Evolutionary conservation across 2,113 vertebrate species (phyloP).

Genomic region (Varanus komodoensis): DNA sequence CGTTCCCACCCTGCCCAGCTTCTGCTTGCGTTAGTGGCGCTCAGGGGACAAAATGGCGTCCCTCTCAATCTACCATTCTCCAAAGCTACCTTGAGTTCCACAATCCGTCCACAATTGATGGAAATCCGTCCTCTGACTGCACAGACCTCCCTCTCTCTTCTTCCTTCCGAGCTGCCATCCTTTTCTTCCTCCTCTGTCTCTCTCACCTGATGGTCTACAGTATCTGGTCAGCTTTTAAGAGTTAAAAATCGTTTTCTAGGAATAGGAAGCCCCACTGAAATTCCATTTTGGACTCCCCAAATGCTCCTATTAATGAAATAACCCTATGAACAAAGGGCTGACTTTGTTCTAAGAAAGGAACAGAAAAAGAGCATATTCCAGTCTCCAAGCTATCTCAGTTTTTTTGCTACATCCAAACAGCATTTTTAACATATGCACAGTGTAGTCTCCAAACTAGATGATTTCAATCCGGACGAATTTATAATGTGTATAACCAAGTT

Average conservation of each 20-base stretch:
- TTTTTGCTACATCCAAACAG: too few species aligned
- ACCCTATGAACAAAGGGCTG: background rate
- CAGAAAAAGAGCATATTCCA: background rate
- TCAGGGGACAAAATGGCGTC: background rate
- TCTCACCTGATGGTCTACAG: slow-evolving; percentile 14
- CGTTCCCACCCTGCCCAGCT: background rate
- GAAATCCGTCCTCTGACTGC: slow-evolving; percentile 16
- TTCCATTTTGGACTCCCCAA: background rate
- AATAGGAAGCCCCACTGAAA: background rate
- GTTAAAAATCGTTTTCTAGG: background rate
- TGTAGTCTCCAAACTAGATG: background rate
- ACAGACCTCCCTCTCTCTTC: background rate
- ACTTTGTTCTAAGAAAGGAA: background rate
- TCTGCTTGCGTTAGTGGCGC: background rate
- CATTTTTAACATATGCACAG: background rate
- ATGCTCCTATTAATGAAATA: background rate
- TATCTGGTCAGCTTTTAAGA: slow-evolving; percentile 16
- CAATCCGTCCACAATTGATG: too few species aligned
- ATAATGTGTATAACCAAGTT: background rate
- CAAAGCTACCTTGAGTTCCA: slow-evolving; percentile 8
- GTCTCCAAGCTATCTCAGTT: background rate
- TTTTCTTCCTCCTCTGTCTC: slow-evolving; percentile 17
- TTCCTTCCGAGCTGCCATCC: background rate
- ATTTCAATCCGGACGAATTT: background rate
- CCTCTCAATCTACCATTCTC: background rate